Percentiles rank a stretch among this genome's conserved stretches.
These are phyloP conservation scores for Hypotaenidia philippensis DNA, from an alignment of 2,797 vertebrate genomes.

Conservation along the genomic window DNA sequence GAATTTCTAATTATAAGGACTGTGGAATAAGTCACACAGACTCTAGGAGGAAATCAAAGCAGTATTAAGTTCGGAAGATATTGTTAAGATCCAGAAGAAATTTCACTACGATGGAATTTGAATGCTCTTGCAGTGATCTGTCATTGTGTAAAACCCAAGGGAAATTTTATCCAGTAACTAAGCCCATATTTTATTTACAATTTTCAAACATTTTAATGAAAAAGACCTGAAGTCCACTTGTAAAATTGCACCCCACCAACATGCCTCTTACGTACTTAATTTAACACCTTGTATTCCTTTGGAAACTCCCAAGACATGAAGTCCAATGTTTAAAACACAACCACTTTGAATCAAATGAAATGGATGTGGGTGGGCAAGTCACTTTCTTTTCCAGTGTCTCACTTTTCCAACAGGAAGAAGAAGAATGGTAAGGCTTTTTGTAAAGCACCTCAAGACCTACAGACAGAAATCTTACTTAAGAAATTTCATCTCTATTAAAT, in stretches of 20 bases:
- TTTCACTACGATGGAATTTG: slow-evolving; percentile 37
- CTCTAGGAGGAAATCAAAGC: slow-evolving; percentile 53
- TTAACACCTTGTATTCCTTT: neutral
- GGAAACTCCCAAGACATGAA: neutral
- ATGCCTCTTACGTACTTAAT: neutral
- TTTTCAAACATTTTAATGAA: slow-evolving; percentile 21
- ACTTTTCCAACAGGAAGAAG: neutral
- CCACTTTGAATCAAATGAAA: neutral
- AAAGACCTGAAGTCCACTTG: neutral
- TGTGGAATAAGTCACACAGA: neutral
- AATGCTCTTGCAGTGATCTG: neutral
- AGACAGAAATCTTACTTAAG: neutral
- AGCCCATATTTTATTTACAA: neutral
- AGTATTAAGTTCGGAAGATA: slow-evolving; percentile 6
- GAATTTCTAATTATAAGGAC: slow-evolving; percentile 47
- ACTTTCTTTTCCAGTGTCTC: neutral
- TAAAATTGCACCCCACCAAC: neutral
- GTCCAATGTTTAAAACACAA: neutral
- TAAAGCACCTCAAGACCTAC: neutral
- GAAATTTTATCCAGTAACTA: neutral
- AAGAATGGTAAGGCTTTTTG: neutral
- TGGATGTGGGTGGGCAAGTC: neutral
- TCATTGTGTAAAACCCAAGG: neutral
- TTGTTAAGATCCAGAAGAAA: slow-evolving; percentile 29
- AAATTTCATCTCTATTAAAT: neutral